phyloP scores from a whole-genome alignment of 1,140 invertebrate species.

The Drosophila sturtevanti region DNA sequence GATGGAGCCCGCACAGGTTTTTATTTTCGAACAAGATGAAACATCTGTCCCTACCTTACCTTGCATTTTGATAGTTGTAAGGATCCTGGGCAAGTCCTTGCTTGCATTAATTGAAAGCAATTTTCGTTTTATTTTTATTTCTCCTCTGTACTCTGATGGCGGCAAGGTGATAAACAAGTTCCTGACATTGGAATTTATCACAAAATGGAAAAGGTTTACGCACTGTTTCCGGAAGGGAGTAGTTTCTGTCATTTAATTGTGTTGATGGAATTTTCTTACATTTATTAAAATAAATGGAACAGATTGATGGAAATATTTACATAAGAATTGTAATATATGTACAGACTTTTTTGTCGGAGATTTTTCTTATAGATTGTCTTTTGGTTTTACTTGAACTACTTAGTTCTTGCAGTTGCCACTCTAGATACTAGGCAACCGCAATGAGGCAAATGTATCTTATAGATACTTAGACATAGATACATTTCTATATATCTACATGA shows the following conservation, averaged over 20 bases:
- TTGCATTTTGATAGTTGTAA: constrained; percentile 12
- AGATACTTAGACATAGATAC: constrained; percentile 31
- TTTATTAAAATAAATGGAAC: background rate
- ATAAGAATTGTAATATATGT: background rate
- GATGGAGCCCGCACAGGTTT: constrained; percentile 74
- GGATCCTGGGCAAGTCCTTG: constrained; percentile 47
- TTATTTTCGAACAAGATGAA: constrained; percentile 25
- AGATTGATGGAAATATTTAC: no score
- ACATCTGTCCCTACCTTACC: constrained; percentile 55
- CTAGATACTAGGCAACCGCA: constrained; percentile 27
- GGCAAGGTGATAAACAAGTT: constrained; percentile 59
- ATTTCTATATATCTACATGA: background rate
- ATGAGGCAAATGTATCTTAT: constrained; percentile 46
- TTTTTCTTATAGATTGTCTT: background rate
- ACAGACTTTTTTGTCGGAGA: background rate
- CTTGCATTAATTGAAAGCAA: constrained; percentile 70
- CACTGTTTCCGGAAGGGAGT: constrained; percentile 42
- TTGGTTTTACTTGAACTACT: background rate
- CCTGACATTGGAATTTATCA: constrained; percentile 30
- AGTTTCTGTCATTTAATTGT: background rate
- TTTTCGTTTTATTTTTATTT: constrained; percentile 31
- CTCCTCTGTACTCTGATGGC: constrained; percentile 37
- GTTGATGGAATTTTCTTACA: background rate
- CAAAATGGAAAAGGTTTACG: constrained; percentile 36
- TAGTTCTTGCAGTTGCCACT: background rate